A percentile compares a stretch with the other conserved stretches of the same genome.
Evolutionary conservation across 1,140 invertebrate species (phyloP).

Genomic region (Papilio xuthus): DNA sequence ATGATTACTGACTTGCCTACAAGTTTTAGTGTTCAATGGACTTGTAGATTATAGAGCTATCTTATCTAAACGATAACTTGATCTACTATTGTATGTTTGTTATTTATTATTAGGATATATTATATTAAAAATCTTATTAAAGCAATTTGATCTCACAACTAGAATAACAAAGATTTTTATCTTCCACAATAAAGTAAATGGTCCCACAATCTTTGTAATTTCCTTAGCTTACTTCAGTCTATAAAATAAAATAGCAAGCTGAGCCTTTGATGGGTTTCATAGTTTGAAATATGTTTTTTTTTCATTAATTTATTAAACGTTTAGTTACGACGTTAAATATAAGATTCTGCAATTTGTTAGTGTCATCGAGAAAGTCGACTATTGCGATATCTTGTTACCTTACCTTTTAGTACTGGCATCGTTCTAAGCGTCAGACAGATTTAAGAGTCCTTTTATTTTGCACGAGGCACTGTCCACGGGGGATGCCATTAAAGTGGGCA

Average conservation of each 20-base stretch:
- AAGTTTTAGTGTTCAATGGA: not conserved
- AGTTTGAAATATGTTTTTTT: not conserved
- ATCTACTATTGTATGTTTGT: not conserved
- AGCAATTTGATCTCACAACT: too few species aligned
- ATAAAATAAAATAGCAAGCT: not conserved
- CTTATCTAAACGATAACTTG: not conserved
- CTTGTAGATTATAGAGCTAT: not conserved
- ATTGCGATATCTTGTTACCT: conserved; percentile 30
- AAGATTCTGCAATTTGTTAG: not conserved
- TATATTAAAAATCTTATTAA: too few species aligned
- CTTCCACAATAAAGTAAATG: too few species aligned
- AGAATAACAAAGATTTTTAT: too few species aligned
- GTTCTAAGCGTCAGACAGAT: conserved; percentile 32
- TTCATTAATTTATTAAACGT: not conserved
- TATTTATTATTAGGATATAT: too few species aligned
- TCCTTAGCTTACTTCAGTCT: not conserved
- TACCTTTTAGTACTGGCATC: conserved; percentile 3
- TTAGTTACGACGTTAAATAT: not conserved
- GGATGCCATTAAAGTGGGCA: conserved; percentile 35
- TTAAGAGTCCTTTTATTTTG: conserved; percentile 36
- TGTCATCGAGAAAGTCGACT: not conserved
- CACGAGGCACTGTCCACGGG: conserved; percentile 16
- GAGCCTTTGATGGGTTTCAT: not conserved
- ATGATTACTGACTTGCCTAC: not conserved
- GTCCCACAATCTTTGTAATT: not conserved